These are phyloP conservation scores for Synanthedon andrenaeformis DNA, from an alignment of 2,888 invertebrate genomes.

Conservation along the genomic window DNA sequence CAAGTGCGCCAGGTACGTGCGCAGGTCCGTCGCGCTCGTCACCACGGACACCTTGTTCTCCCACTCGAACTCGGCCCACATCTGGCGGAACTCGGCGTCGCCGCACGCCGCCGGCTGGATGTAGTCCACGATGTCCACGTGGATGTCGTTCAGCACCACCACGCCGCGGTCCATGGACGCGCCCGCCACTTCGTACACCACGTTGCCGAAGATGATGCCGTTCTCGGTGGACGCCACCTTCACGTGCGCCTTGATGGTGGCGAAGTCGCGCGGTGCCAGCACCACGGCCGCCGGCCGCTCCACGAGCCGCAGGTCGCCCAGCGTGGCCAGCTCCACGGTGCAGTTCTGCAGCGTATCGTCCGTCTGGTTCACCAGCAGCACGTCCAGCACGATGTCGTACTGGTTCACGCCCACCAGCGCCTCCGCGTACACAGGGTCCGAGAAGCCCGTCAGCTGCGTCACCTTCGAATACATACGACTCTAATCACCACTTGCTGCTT, in stretches of 20 bases:
- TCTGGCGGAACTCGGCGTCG: constrained; percentile 96
- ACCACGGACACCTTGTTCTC: constrained; percentile 98
- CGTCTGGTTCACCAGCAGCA: constrained; percentile 98
- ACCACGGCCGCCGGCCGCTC: constrained; percentile 97
- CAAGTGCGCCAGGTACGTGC: constrained; percentile 92
- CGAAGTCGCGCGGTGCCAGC: constrained; percentile 96
- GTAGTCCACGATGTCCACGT: constrained; percentile 99
- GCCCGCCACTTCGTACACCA: constrained; percentile 78
- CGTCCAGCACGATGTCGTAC: constrained; percentile 98
- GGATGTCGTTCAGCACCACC: constrained; percentile 98
- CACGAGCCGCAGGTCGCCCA: constrained; percentile 97
- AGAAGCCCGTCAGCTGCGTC: constrained; percentile 97
- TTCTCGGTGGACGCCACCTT: constrained; percentile 99
- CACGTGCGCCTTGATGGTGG: constrained; percentile 97
- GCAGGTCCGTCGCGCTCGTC: constrained; percentile 91
- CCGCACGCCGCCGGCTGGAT: constrained; percentile 95
- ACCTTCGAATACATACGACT: constrained; percentile 66
- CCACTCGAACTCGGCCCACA: constrained; percentile 99
- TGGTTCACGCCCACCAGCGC: constrained; percentile 99
- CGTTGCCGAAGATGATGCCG: constrained; percentile 99
- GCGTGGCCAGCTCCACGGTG: constrained; percentile 95
- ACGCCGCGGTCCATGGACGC: constrained; percentile 94
- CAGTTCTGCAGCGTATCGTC: constrained; percentile 98
- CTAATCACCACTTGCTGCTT: too few relatives aligned
- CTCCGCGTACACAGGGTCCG: constrained; percentile 99